Conservation (phyloP, 2,797 vertebrate genomes). For the Sylvilagus floridanus region DNA sequence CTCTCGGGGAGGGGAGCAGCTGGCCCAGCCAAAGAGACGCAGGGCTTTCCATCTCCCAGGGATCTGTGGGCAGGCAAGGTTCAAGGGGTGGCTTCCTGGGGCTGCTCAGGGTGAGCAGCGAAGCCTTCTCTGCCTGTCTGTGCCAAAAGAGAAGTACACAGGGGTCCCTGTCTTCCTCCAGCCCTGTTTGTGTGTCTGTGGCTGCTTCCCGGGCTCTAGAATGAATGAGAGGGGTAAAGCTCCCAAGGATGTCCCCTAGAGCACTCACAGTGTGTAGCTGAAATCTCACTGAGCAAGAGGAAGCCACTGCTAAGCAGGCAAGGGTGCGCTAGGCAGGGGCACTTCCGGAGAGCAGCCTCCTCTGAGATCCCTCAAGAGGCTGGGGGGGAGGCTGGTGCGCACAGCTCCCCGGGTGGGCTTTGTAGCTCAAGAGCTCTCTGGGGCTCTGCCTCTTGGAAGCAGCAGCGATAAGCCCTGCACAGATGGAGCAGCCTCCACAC, state of each 20-base stretch:
- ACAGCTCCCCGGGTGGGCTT: not conserved
- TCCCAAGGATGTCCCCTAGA: not conserved
- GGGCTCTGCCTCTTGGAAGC: not conserved
- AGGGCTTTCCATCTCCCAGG: not conserved
- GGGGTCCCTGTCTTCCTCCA: not conserved
- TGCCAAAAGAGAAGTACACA: not conserved
- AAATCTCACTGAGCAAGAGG: not conserved
- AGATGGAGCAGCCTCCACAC: not conserved
- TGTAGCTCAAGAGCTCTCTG: conserved; percentile 24
- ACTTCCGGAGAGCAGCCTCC: not conserved
- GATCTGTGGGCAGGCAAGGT: not conserved
- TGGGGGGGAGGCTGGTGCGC: not conserved
- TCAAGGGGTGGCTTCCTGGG: not conserved
- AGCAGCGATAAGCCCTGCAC: not conserved
- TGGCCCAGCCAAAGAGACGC: not conserved
- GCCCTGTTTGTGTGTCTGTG: not conserved
- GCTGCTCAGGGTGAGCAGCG: not conserved
- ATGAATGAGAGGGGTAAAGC: not conserved
- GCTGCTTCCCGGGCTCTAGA: not conserved
- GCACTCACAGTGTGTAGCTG: not conserved
- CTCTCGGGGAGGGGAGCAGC: conserved; percentile 9
- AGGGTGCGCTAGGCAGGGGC: not conserved
- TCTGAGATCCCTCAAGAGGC: conserved; percentile 35
- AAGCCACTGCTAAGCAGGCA: not conserved
- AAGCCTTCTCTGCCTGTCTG: not conserved